A percentile compares a stretch with the other conserved stretches of the same genome.
Evolutionary conservation across 2,888 invertebrate genomes (phyloP).

Genomic region (Malthinus seriepunctatus): DNA sequence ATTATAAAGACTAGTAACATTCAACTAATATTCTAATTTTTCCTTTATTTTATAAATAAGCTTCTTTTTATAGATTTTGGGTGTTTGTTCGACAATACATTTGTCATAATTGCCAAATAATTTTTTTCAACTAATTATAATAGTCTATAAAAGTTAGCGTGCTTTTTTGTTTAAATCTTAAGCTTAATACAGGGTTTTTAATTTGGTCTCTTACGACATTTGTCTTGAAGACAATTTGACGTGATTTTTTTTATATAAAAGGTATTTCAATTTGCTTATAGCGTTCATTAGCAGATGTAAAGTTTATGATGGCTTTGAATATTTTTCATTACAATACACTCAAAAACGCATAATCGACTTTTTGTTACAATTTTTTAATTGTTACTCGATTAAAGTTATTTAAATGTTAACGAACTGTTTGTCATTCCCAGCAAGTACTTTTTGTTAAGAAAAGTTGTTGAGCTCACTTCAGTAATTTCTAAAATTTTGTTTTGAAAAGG

Average conservation of each 20-base stretch:
- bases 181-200: slow-evolving; percentile 12
- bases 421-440: slow-evolving; percentile 6
- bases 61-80: slow-evolving; percentile 7
- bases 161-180: slow-evolving; percentile 9
- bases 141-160: background rate
- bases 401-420: background rate
- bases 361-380: no score
- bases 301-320: no score
- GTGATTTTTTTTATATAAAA: no score
- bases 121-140: background rate
- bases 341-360: no score
- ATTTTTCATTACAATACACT: no score
- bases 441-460: slow-evolving; percentile 1
- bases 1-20: background rate
- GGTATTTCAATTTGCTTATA: no score
- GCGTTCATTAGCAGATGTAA: no score
- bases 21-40: background rate
- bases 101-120: slow-evolving; percentile 25
- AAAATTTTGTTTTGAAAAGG: slow-evolving; percentile 11
- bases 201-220: background rate
- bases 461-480: slow-evolving; percentile 10
- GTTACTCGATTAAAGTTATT: background rate
- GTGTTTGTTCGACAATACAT: slow-evolving; percentile 20
- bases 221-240: no score
- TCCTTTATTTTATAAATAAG: background rate